Percentiles rank a stretch among this genome's conserved stretches.
These are phyloP conservation scores for Mycogona germanica DNA, from an alignment of 2,888 invertebrate species.

Conservation along the genomic window DNA sequence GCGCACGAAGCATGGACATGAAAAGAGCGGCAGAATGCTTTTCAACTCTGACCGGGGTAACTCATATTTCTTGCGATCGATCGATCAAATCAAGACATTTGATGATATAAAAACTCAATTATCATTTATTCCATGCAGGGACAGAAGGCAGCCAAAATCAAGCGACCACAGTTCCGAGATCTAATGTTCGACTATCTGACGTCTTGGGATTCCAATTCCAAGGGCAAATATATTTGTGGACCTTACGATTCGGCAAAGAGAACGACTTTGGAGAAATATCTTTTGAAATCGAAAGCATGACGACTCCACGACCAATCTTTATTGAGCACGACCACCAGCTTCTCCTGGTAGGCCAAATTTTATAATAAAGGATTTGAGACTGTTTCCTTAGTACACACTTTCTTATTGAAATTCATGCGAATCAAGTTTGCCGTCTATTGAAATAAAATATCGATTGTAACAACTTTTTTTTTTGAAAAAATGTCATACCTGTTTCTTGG, in stretches of 20 bases:
- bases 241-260: constrained; percentile 19
- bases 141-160: constrained; percentile 17
- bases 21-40: constrained; percentile 20
- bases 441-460: too few species aligned
- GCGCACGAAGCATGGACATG: constrained; percentile 22
- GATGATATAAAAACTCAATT: not conserved
- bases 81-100: not conserved
- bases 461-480: too few species aligned
- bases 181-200: constrained; percentile 19
- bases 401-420: too few species aligned
- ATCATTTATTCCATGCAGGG: constrained; percentile 4
- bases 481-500: too few species aligned
- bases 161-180: constrained; percentile 15
- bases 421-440: too few species aligned
- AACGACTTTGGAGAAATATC: constrained; percentile 14
- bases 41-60: constrained; percentile 18
- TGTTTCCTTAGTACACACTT: too few species aligned
- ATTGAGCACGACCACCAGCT: too few species aligned
- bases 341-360: too few species aligned
- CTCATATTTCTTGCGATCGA: not conserved
- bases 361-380: too few species aligned
- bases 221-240: constrained; percentile 20
- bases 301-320: too few species aligned
- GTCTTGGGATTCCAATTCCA: constrained; percentile 14
- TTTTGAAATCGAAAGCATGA: too few species aligned